Percentiles rank a stretch among this genome's conserved stretches.
These are phyloP conservation scores for Sinella curviseta DNA, from an alignment of 1,140 invertebrate genomes.

Conservation along the genomic window DNA sequence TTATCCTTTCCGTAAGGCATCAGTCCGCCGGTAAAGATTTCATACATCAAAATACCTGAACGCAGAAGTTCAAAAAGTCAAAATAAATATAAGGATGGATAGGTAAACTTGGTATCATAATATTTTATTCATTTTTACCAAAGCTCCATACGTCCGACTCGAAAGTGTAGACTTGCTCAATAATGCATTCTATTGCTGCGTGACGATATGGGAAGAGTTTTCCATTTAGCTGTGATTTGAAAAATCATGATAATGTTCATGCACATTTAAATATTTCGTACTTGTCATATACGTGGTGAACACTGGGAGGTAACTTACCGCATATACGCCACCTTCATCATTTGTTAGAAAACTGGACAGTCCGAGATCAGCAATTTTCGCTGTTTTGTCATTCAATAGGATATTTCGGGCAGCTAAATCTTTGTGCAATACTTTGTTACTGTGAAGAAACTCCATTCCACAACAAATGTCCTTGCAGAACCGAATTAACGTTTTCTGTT, in stretches of 20 bases:
- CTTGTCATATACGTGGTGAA: neutral
- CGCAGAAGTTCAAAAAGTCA: no score
- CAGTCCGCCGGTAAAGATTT: constrained; percentile 32
- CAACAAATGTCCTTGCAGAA: constrained; percentile 30
- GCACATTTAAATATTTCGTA: neutral
- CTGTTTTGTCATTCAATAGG: constrained; percentile 30
- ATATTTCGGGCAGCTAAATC: constrained; percentile 42
- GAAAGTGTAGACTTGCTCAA: constrained; percentile 37
- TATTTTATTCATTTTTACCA: no score
- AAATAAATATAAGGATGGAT: no score
- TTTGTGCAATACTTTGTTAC: constrained; percentile 35
- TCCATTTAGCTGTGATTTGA: constrained; percentile 33
- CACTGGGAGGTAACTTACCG: constrained; percentile 12
- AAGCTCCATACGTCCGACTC: constrained; percentile 40
- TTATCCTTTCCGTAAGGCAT: constrained; percentile 37
- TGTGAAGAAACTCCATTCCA: constrained; percentile 39
- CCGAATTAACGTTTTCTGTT: constrained; percentile 28
- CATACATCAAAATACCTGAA: constrained; percentile 37
- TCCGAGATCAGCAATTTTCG: constrained; percentile 43
- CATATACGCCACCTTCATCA: constrained; percentile 29
- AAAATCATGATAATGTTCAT: neutral
- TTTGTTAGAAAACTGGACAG: constrained; percentile 31
- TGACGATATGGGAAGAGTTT: constrained; percentile 42
- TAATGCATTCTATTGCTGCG: constrained; percentile 35
- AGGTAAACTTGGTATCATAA: no score